Evolutionary conservation across 2,113 vertebrate genomes (phyloP), one percentile per base, ranked within the genome.

Genomic region (Macroglossus sobrinus): DNA sequence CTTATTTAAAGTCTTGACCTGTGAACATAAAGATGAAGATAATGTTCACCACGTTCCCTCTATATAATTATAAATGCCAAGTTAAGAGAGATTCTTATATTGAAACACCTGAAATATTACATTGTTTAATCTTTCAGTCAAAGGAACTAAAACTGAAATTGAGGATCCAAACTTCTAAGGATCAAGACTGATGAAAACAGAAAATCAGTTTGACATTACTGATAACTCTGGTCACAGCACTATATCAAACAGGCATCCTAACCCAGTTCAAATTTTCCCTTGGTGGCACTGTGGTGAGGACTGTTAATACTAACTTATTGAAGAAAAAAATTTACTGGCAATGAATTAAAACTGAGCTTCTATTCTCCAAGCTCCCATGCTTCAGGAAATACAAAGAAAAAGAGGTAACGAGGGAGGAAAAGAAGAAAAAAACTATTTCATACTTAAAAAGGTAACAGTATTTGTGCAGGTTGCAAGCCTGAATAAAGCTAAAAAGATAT

Each of bases 121-220:
- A 81, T 11, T 69, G 33, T 66, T 85, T 81, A 76, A 7, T 79
- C 68, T 92, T 93, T 89, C 66, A 64, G 8, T 91, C 86, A 90
- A 78, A 74, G 9, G 19, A 86, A 69, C 11, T 69, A 26, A 79
- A 92, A 8, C 80, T 50, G 90, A 38, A 94, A 79, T 89, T 40
- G 40, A 72, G 19, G 47, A 50, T 79, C 21, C n/a, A 59, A 78
- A 57, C 30, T 87, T 89, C 68, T 28, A 19, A 72, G 55, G 33
- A 85, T 84, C 85, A 72, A 45, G 33, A 47, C 35, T 74, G 84
- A 78, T 4, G n/a, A 50, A 89, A 72, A 76, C 3, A 89, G 66
- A 76, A 94, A 89, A 74, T 84, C 88, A 33, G 68, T 71, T 50
- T 93, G 79, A 88, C 71, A 79, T 38, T 69, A 63, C n/a, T 75